Evolutionary conservation across 1,140 invertebrate genomes (phyloP).

Genomic region (Araneus ventricosus): DNA sequence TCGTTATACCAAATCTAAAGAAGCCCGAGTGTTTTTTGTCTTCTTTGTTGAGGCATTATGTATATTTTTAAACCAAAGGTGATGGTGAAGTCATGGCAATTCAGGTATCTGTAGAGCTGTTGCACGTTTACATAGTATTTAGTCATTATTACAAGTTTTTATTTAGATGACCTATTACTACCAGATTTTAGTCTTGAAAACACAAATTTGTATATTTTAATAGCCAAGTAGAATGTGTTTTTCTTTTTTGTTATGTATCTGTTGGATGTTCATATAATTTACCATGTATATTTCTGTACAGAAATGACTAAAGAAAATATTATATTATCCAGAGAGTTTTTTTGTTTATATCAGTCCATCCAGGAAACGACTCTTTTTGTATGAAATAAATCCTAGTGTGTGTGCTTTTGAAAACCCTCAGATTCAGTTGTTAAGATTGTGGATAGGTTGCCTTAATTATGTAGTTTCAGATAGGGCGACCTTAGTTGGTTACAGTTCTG

Average conservation of each 20-base stretch:
- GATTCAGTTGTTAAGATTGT: background rate
- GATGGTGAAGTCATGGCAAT: constrained; percentile 67
- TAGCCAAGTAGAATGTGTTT: constrained; percentile 71
- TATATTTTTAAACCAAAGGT: constrained; percentile 76
- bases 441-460: constrained; percentile 34
- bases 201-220: constrained; percentile 72
- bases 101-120: constrained; percentile 67
- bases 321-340: constrained; percentile 75
- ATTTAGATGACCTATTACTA: constrained; percentile 59
- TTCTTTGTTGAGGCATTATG: constrained; percentile 73
- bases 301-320: constrained; percentile 75
- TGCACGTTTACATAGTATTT: constrained; percentile 73
- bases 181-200: constrained; percentile 73
- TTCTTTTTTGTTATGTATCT: constrained; percentile 71
- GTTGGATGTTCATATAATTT: constrained; percentile 71
- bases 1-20: constrained; percentile 60
- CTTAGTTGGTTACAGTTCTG: background rate
- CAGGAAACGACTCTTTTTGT: constrained; percentile 63
- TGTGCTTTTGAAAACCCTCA: background rate
- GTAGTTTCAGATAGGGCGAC: background rate
- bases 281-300: constrained; percentile 75
- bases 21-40: constrained; percentile 53
- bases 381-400: constrained; percentile 59
- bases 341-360: constrained; percentile 71
- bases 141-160: constrained; percentile 74